Base-by-base conservation (phyloP, 2,888 invertebrate species). In the Parnassius smintheus region DNA sequence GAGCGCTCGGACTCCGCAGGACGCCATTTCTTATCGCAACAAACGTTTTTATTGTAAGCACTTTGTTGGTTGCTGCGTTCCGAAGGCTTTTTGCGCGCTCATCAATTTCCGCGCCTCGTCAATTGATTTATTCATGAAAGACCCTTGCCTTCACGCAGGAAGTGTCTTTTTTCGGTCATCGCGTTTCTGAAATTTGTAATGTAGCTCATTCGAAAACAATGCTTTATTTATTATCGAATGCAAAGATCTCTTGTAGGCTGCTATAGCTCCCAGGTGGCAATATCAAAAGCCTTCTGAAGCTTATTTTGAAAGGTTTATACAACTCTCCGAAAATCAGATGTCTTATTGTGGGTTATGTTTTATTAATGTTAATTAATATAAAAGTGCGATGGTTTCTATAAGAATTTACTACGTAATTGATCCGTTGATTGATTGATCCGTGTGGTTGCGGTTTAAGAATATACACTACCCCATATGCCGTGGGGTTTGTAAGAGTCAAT, bases 101-200 rank as follows among this genome's bases (percentile, higher is more conserved):
- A 91, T 91, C 89, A 91, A 91, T 91, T 90, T 91, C 91, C 91
- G 86, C 91, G 91, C 90, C 88, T 89, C 81, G 70, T 67, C 81
- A 81, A 86, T 86, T 90, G 89, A 89, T 91, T 91, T 91, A 91
- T 91, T 91, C 91, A 91, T 91, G 90, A 89, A 86, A 83, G 80
- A 74, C 75, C 76, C 81, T 80, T 83, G 85, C 82, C 81, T 84
- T 82, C 81, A 85, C 88, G 87, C 88, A 90, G 90, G 91, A 91
- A 91, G 86, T 88, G 80, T 72, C 79, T 86, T 90, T 90, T 91
- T 91, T 88, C 80, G 85, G 81, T 70, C 71, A 71, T 72, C 75
- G 76, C 79, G 80, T 75, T 72, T 76, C 86, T 88, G 85, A 90
- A 90, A 89, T 90, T 88, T 87, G 86, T 88, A 86, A 90, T 87